phyloP scores from a whole-genome alignment of 2,797 vertebrate genomes.

The Propithecus perrieri region DNA sequence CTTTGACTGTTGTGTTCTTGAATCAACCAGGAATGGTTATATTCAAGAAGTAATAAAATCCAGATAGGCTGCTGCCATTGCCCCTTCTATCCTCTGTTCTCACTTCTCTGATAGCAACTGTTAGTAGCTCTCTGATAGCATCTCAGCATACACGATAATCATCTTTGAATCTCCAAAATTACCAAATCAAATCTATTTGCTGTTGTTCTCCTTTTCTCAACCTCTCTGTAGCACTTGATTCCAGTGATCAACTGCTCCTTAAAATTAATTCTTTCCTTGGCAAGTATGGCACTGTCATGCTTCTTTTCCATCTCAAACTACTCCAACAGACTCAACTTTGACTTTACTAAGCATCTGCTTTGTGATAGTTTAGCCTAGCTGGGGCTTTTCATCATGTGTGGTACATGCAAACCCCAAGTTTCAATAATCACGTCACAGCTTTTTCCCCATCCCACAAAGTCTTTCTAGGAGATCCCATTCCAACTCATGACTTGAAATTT shows the following conservation, averaged over 20 bases:
- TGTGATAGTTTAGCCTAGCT: not conserved
- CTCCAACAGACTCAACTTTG: not conserved
- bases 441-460: not conserved
- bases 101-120: not conserved
- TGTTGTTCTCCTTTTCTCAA: not conserved
- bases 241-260: not conserved
- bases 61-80: not conserved
- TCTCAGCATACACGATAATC: not conserved
- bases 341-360: not conserved
- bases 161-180: not conserved
- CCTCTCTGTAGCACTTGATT: not conserved
- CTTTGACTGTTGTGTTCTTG: not conserved
- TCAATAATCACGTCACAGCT: not conserved
- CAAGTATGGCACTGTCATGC: not conserved
- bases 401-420: not conserved
- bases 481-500: not conserved
- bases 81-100: not conserved
- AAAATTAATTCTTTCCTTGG: not conserved
- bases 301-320: not conserved
- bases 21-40: not conserved
- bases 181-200: not conserved
- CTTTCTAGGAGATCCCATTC: not conserved
- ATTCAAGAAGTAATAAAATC: not conserved
- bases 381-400: not conserved
- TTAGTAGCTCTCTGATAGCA: too few relatives aligned